phyloP scores from a whole-genome alignment of 2,113 vertebrate species.

The Phalacrocorax carbo region DNA sequence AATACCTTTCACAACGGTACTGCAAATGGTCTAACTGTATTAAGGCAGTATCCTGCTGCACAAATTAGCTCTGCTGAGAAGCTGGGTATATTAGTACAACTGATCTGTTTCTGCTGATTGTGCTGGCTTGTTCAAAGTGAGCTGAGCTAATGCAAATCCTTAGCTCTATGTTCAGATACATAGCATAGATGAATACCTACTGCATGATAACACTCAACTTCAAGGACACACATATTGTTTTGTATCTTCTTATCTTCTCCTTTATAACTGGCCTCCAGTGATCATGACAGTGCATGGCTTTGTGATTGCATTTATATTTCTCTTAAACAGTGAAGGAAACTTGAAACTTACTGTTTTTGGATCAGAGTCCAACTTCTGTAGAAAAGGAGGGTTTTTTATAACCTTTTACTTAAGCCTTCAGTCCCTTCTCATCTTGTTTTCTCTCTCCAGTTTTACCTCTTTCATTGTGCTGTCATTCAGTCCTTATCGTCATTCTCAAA shows the following conservation, averaged over 20 bases:
- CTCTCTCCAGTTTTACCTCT: not conserved
- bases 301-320: not conserved
- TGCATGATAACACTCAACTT: not conserved
- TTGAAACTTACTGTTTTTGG: not conserved
- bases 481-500: not conserved
- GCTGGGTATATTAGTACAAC: not conserved
- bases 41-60: not conserved
- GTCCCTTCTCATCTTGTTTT: not conserved
- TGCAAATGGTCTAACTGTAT: not conserved
- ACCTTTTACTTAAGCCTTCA: not conserved
- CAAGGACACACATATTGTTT: fast-evolving
- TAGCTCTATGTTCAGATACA: fast-evolving
- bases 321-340: not conserved
- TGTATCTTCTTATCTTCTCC: not conserved
- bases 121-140: not conserved
- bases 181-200: not conserved
- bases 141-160: not conserved
- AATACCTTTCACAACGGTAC: not conserved
- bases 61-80: not conserved
- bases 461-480: not conserved
- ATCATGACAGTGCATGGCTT: not conserved
- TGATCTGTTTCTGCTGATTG: not conserved
- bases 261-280: not conserved
- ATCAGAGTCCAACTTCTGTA: not conserved
- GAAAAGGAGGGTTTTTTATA: not conserved